These are phyloP conservation scores for Gambelia wislizenii DNA, from an alignment of 2,797 vertebrate species.

Conservation along the genomic window DNA sequence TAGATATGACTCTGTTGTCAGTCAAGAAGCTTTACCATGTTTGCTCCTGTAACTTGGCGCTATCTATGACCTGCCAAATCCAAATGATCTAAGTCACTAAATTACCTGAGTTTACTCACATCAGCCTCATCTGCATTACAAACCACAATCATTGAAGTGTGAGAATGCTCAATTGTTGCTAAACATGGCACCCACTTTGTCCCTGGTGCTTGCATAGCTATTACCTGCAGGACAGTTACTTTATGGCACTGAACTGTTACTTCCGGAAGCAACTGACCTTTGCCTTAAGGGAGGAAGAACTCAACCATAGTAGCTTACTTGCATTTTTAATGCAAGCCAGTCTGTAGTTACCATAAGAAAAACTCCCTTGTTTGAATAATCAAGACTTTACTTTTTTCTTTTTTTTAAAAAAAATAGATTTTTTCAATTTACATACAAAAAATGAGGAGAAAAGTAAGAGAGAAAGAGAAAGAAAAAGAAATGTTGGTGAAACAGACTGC, in stretches of 20 bases:
- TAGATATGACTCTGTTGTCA: too few relatives aligned
- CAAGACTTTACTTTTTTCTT: too few relatives aligned
- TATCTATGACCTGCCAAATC: too few relatives aligned
- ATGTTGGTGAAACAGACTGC: too few relatives aligned
- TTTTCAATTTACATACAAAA: too few relatives aligned
- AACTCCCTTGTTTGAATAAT: not conserved
- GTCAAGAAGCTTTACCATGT: too few relatives aligned
- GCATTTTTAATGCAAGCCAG: not conserved
- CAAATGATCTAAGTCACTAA: too few relatives aligned
- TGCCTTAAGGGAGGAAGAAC: not conserved
- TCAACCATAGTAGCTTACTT: not conserved
- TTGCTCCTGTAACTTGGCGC: too few relatives aligned
- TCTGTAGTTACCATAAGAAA: not conserved
- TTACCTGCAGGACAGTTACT: not conserved
- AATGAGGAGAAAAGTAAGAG: too few relatives aligned
- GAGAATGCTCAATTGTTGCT: not conserved
- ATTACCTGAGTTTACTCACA: not conserved
- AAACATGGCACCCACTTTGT: not conserved
- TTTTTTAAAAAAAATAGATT: too few relatives aligned
- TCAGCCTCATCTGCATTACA: constrained; percentile 4
- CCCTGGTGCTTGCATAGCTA: not conserved
- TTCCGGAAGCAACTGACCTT: not conserved
- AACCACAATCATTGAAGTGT: not conserved
- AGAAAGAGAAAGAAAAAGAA: too few relatives aligned
- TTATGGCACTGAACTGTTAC: not conserved